Evolutionary conservation across 2,888 invertebrate species (phyloP).

Genomic region (Eupithecia centaureata): DNA sequence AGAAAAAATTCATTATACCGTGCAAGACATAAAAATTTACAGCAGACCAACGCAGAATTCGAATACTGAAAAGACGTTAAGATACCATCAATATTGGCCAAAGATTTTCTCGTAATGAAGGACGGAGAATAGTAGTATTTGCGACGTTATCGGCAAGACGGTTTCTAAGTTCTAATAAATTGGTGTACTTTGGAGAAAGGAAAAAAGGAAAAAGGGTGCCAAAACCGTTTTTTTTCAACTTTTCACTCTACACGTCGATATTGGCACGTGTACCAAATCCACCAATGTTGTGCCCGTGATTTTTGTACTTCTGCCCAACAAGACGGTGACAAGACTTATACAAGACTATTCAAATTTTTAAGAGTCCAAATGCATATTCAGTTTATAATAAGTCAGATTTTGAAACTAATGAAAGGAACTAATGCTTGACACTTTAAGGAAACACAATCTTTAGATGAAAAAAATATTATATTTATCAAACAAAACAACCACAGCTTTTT

Average conservation of each 20-base stretch:
- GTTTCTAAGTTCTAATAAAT: conserved; percentile 16
- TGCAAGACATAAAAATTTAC: conserved; percentile 17
- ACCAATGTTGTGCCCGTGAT: conserved; percentile 6
- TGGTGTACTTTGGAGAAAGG: conserved; percentile 5
- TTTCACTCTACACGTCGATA: conserved; percentile 12
- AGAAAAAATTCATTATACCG: too few relatives aligned
- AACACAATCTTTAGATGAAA: too few relatives aligned
- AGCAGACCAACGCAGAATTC: conserved; percentile 10
- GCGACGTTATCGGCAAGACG: conserved; percentile 13
- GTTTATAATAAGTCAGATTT: too few relatives aligned
- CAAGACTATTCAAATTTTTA: too few relatives aligned
- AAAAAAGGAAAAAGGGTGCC: conserved; percentile 11
- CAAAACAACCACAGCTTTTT: too few relatives aligned
- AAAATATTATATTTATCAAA: too few relatives aligned
- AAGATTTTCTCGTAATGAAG: not conserved
- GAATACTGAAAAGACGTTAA: conserved; percentile 14
- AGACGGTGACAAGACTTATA: too few relatives aligned
- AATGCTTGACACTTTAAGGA: too few relatives aligned
- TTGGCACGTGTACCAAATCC: not conserved
- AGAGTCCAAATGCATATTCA: too few relatives aligned
- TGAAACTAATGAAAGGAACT: too few relatives aligned
- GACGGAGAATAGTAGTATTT: conserved; percentile 11
- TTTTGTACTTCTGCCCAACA: conserved; percentile 6
- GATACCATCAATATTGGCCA: conserved; percentile 14
- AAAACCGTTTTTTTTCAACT: conserved; percentile 16